Percentiles rank a stretch among this genome's conserved stretches.
phyloP scores from a whole-genome alignment of 2,113 vertebrate genomes.

The Morphnarchus princeps region DNA sequence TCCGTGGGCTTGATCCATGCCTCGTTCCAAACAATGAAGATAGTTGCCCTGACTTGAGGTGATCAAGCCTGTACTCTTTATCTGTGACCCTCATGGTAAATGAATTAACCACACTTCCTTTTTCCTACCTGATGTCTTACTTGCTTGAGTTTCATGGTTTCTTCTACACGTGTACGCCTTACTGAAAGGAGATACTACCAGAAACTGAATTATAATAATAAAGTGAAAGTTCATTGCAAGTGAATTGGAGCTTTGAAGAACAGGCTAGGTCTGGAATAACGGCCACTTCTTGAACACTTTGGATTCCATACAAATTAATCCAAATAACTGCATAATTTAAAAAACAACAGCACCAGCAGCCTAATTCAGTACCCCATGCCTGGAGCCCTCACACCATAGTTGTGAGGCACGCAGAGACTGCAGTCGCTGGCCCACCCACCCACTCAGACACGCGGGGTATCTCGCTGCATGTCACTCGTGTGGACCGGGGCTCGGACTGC shows the following conservation, averaged over 20 bases:
- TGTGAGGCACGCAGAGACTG: not conserved
- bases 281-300: not conserved
- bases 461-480: not conserved
- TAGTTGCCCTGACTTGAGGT: not conserved
- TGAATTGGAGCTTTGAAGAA: not conserved
- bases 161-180: not conserved
- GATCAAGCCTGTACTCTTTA: not conserved
- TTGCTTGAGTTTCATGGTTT: not conserved
- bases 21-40: not conserved
- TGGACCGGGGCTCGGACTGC: not conserved
- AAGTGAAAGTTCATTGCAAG: not conserved
- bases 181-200: not conserved
- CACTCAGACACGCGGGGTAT: accelerated
- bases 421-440: not conserved
- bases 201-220: not conserved
- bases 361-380: not conserved
- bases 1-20: not conserved
- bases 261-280: not conserved
- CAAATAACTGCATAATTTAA: not conserved
- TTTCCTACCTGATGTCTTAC: not conserved
- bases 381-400: not conserved
- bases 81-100: not conserved
- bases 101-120: not conserved
- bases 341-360: not conserved
- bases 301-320: not conserved